Evolutionary conservation across 2,797 vertebrate genomes (phyloP).

Genomic region (Lacerta agilis): DNA sequence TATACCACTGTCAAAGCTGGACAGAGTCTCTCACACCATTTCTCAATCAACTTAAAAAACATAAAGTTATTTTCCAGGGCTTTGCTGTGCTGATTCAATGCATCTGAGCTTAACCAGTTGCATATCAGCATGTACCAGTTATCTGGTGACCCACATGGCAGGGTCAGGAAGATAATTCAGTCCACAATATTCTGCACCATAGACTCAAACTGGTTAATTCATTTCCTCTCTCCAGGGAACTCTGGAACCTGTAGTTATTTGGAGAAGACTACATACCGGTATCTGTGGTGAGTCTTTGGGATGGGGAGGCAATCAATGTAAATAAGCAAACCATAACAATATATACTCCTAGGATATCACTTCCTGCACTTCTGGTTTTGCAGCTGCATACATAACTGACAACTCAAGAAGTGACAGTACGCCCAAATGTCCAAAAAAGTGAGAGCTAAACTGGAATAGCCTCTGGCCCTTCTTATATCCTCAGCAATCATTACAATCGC

Average conservation of each 20-base stretch:
- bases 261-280: not conserved
- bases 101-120: not conserved
- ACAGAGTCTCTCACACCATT: not conserved
- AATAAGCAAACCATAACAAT: not conserved
- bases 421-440: not conserved
- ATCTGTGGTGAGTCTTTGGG: not conserved
- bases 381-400: not conserved
- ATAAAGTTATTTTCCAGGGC: conserved; percentile 1
- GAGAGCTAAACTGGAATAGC: not conserved
- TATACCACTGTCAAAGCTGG: not conserved
- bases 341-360: not conserved
- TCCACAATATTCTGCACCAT: not conserved
- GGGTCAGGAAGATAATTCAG: not conserved
- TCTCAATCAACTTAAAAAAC: not conserved
- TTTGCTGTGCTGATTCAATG: conserved; percentile 6
- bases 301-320: not conserved
- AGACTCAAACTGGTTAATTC: not conserved
- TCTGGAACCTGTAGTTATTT: not conserved
- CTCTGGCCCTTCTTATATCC: not conserved
- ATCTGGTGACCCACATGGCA: not conserved
- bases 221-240: too few relatives aligned
- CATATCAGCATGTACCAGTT: not conserved
- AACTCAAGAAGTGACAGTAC: not conserved
- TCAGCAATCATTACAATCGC: not conserved
- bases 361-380: not conserved